Evolutionary conservation across 1,140 invertebrate genomes (phyloP).

Genomic region (Pygmarrhopalites habei): DNA sequence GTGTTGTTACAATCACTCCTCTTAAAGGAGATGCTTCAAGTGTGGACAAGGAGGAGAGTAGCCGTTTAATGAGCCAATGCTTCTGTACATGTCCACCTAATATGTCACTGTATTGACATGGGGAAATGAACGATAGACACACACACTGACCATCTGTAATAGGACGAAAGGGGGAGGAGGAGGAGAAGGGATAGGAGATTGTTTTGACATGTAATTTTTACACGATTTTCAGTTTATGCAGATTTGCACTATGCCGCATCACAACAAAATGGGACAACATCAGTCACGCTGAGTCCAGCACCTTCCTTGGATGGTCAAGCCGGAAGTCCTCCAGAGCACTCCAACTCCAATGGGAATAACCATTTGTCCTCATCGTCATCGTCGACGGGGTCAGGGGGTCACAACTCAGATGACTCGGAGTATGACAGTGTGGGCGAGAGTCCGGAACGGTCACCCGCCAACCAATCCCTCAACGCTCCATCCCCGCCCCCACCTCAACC

Average conservation of each 20-base stretch:
- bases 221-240: no score
- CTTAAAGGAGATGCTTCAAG: no score
- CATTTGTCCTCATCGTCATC: conserved; percentile 45
- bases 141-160: no score
- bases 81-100: no score
- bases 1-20: no score
- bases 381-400: conserved; percentile 46
- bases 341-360: conserved; percentile 40
- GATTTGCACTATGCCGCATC: conserved; percentile 39
- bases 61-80: no score
- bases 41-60: no score
- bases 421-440: conserved; percentile 50
- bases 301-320: conserved; percentile 79
- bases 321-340: conserved; percentile 69
- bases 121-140: no score
- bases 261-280: conserved; percentile 45
- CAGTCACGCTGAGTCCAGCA: conserved; percentile 79
- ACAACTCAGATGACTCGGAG: conserved; percentile 57
- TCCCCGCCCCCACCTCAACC: conserved; percentile 28
- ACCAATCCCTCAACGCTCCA: conserved; percentile 32
- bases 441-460: conserved; percentile 42
- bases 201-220: no score
- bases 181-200: no score
- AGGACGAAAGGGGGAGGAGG: no score
- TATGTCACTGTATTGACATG: no score